phyloP scores from a whole-genome alignment of 53 echinoderm and acorn worm genomes.

The Astropecten irregularis region DNA sequence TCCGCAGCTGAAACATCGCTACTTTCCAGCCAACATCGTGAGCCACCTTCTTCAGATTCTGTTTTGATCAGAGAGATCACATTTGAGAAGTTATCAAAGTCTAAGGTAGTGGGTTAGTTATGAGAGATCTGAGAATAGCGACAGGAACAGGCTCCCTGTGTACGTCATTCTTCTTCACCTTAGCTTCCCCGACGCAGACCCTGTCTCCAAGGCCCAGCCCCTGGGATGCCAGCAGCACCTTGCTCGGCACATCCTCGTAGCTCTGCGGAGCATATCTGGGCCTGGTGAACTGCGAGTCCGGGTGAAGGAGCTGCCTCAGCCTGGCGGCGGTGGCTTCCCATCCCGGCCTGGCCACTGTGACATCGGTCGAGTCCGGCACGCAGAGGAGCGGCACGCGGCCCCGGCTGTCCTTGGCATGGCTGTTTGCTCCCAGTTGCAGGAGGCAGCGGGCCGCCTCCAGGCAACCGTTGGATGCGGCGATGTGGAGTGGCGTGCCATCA shows the following conservation, averaged over 20 bases:
- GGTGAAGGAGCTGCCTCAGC: constrained; percentile 44
- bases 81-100: too few species aligned
- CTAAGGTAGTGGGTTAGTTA: too few species aligned
- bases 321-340: constrained; percentile 34
- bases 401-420: constrained; percentile 35
- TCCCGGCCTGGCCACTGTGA: constrained; percentile 7
- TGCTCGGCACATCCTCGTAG: constrained; percentile 59
- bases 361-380: constrained; percentile 44
- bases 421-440: constrained; percentile 53
- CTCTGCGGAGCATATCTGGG: constrained; percentile 48
- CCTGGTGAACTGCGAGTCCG: constrained; percentile 45
- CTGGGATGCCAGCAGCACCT: constrained; percentile 53
- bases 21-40: too few species aligned
- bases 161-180: constrained; percentile 54
- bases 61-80: too few species aligned
- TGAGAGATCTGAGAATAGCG: too few species aligned
- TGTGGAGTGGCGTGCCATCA: constrained; percentile 59
- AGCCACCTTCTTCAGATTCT: too few species aligned
- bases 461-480: constrained; percentile 58
- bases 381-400: constrained; percentile 48
- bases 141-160: too few species aligned
- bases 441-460: constrained; percentile 59
- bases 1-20: too few species aligned
- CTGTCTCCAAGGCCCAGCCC: constrained; percentile 57
- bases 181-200: constrained; percentile 55